Percentiles rank a stretch among this genome's conserved stretches.
phyloP scores from a whole-genome alignment of 2,888 invertebrate genomes.

The Leuctra nigra region DNA sequence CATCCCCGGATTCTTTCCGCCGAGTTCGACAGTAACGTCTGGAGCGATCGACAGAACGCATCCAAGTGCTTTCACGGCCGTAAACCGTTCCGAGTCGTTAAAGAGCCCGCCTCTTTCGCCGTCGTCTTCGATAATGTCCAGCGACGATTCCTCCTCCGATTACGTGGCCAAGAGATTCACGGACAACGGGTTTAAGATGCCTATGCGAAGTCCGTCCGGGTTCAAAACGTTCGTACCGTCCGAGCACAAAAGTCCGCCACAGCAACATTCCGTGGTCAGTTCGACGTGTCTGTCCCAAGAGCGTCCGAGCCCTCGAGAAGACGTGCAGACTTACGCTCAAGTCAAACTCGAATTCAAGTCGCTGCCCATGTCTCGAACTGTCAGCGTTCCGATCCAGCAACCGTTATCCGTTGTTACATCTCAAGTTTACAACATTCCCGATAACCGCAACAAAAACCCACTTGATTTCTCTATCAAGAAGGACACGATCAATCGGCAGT shows the following conservation, averaged over 20 bases:
- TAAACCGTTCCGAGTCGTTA: constrained; percentile 10
- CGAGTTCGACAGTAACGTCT: constrained; percentile 22
- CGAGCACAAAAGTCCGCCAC: constrained; percentile 16
- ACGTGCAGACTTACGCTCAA: constrained; percentile 8
- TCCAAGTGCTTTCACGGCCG: constrained; percentile 44
- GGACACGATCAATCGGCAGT: constrained; percentile 1
- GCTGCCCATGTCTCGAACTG: constrained; percentile 2
- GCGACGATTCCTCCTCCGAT: constrained; percentile 18
- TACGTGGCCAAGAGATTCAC: constrained; percentile 14
- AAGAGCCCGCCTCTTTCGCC: constrained; percentile 23
- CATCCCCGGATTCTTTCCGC: constrained; percentile 30
- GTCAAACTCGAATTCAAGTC: constrained; percentile 25
- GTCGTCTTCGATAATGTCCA: constrained; percentile 23
- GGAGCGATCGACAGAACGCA: constrained; percentile 30
- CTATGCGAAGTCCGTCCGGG: constrained; percentile 6
- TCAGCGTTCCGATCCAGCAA: background rate
- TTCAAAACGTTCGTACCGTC: constrained; percentile 18
- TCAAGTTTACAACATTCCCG: background rate
- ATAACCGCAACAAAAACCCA: constrained; percentile 4
- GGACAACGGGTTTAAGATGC: constrained; percentile 14
- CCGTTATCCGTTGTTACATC: constrained; percentile 10
- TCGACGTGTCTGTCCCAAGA: constrained; percentile 7
- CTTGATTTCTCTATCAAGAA: constrained; percentile 5
- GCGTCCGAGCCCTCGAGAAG: background rate
- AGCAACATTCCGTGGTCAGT: constrained; percentile 9